These are phyloP conservation scores for Gorsachius goisagi DNA, from an alignment of 2,113 vertebrate species.

Conservation along the genomic window DNA sequence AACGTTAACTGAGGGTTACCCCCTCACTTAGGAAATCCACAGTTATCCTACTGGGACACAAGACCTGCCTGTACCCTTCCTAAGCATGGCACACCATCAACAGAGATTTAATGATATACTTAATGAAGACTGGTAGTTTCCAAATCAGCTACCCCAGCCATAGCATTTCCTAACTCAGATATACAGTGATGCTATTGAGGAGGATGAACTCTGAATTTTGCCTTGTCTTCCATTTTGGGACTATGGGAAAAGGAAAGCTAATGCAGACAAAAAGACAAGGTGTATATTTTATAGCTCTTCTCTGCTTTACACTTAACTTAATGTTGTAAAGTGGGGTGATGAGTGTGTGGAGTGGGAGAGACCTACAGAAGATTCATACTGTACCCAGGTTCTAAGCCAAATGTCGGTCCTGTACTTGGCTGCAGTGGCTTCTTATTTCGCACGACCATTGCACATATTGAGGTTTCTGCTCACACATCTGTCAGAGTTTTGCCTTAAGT, in stretches of 20 bases:
- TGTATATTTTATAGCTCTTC: neutral
- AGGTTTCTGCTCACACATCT: neutral
- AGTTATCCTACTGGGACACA: neutral
- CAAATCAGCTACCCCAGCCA: neutral
- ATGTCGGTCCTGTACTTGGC: neutral
- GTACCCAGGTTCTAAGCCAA: neutral
- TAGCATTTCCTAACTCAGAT: neutral
- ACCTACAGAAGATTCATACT: neutral
- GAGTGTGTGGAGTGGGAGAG: neutral
- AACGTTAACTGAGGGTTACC: neutral
- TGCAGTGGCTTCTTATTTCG: neutral
- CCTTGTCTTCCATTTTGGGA: neutral
- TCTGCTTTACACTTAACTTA: neutral
- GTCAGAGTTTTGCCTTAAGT: neutral
- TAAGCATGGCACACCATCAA: neutral
- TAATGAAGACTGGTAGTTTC: neutral
- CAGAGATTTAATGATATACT: neutral
- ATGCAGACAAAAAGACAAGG: neutral
- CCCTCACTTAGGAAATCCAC: neutral
- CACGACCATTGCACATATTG: neutral
- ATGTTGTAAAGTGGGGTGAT: neutral
- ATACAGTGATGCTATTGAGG: neutral
- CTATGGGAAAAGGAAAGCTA: neutral
- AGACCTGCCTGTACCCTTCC: neutral
- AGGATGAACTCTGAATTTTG: neutral